Evolutionary conservation across 2,797 vertebrate species (phyloP), one percentile per base, ranked within the genome.

Genomic region (Channa striata): DNA sequence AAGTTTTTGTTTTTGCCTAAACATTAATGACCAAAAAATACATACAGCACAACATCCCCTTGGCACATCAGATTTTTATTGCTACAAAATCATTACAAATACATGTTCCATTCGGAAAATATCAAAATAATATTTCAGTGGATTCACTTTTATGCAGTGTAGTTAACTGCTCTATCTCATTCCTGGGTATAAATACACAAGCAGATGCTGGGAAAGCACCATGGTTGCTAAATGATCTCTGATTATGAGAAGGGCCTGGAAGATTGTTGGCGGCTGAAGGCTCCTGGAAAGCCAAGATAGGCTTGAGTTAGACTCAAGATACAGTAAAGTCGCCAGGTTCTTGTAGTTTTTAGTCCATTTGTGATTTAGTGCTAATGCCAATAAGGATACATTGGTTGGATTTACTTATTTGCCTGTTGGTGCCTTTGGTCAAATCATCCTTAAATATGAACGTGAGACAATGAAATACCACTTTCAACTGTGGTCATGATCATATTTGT

Each of bases 191-290:
- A 93, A 94, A 93, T 93, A 93, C 68, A 82, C 74, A 23, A 90
- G 65, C 91, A 93, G 85, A 88, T 91, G 89, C 82, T 80, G 89
- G 91, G 91, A 94, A 94, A 92, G 91, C 78, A 91, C 93, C 93
- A 67, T 36, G 59, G 90, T 69, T 76, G 60, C 78, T 87, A 90
- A 88, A 69, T 90, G 91, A 88, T 92, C 91, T 89, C 77, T 84
- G 76, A 78, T 93, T 87, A 90, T 94, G 77, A 86, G 88, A 82
- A 9, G n/a, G n/a, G 43, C 62, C 59, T 91, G 78, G 87, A 89
- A 91, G 91, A 89, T 81, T 53, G 78, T 68, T 84, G 80, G 83
- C 48, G 11, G 64, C 68, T 82, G 81, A 76, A 79, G 69, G 71
- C 57, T 85, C 72, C 68, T 83, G 77, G 80, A 89, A 77, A 81